Evolutionary conservation across 2,888 invertebrate genomes (phyloP), one percentile per base, ranked within the genome.

Genomic region (Tachystola acroxantha): DNA sequence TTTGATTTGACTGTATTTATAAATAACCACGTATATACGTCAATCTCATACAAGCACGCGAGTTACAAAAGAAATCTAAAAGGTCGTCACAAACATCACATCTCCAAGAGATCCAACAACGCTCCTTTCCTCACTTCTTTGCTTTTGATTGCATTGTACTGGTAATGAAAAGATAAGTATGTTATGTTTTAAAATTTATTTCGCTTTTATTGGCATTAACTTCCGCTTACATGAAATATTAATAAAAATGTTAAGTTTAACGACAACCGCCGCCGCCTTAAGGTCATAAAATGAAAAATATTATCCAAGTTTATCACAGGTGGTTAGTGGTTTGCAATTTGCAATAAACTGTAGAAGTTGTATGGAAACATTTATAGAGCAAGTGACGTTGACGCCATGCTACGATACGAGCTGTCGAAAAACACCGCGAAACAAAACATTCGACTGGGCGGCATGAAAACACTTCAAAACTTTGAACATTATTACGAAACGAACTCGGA

Each of bases 371-470:
- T n/a, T 24, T 9, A 24, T n/a, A 24, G n/a, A n/a, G 4, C 6
- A 24, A 19, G 22, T 22, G 9, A 24, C 24, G 9, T 24, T 24
- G 24, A 7, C 7, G 11, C 9, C 3, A 31, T 19, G 10, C 24
- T 24, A 24, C 24, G n/a, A n/a, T n/a, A 29, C 29, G n/a, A 13
- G n/a, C 10, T 14, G 30, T 25, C 16, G 24, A 14, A 41, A 39
- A 40, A 45, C 34, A 42, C 25, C 13, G 39, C 38, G 40, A 42
- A 33, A 26, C 20, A 26, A 38, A 33, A 38, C 20, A 37, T 40
- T 40, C 36, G 26, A 24, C 25, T 24, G 14, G 11, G 34, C 36
- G 20, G 33, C 34, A 24, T 42, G 40, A 45, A 43, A 39, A 38
- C 30, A 34, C 34, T 45, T 35, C 38, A 42, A 31, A 31, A 31